Evolutionary conservation across 2,888 invertebrate genomes (phyloP).

Genomic region (Bugula neritina): DNA sequence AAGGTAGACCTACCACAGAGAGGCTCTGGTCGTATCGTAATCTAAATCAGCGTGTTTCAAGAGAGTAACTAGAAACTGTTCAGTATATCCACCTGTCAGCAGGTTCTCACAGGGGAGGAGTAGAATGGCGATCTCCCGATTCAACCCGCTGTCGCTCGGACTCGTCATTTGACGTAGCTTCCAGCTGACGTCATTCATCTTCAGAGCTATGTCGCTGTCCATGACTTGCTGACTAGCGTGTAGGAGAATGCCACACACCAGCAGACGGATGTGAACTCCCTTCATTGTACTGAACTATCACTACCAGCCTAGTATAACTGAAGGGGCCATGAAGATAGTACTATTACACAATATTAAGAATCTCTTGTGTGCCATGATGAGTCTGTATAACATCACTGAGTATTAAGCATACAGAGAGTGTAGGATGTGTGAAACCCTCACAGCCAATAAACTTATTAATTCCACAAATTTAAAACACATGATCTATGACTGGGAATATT

Average conservation of each 20-base stretch:
- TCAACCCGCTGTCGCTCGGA: not conserved
- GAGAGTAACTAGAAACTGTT: not conserved
- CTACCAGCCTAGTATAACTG: too few species aligned
- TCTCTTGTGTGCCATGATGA: too few species aligned
- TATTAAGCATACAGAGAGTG: too few species aligned
- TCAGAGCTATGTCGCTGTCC: not conserved
- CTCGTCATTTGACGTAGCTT: not conserved
- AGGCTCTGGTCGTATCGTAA: not conserved
- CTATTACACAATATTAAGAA: too few species aligned
- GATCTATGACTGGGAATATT: not conserved
- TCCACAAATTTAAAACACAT: not conserved
- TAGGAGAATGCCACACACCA: too few species aligned
- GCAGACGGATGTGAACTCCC: too few species aligned
- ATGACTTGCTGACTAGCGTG: not conserved
- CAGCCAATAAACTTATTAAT: not conserved
- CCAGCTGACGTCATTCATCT: slow-evolving; percentile 6
- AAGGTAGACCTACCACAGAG: slow-evolving; percentile 6
- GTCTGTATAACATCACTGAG: too few species aligned
- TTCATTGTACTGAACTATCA: too few species aligned
- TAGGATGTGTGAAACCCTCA: too few species aligned
- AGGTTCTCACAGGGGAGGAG: not conserved
- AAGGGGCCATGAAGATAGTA: too few species aligned
- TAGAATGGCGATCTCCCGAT: slow-evolving; percentile 8
- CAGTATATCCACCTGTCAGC: not conserved
- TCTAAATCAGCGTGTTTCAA: slow-evolving; percentile 17